Base-by-base conservation (phyloP, 2,797 vertebrate genomes). In the Vireo griseus region DNA sequence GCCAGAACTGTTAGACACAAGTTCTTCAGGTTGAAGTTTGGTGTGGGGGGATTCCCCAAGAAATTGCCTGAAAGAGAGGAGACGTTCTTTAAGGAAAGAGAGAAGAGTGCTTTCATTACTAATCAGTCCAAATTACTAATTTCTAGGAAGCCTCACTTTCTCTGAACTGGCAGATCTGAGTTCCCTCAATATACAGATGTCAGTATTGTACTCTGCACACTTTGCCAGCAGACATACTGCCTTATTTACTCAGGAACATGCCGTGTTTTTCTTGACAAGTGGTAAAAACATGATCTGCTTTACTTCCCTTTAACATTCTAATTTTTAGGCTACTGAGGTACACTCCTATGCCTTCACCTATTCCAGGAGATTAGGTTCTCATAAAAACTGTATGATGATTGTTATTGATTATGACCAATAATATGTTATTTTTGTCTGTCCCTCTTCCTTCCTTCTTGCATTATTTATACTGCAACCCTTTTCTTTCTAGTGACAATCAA, bases 241-340 rank as follows among this genome's bases (percentile, higher is more conserved):
- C 45, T 92, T 57, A 82, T 76, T 86, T 92, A 76, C 78, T 65
- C 50, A 55, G 55, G 76, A 88, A 66, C 81, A 89, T 25, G 45
- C 71, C 59, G 9, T 9, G 7, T 48, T 92, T 94, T 72, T 68
- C 92, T 86, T 94, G 81, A 88, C 85, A 86, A 86, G 78, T 86
- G 88, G 63, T 75, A 76, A 79, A 95, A 96, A 79, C 83, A 58
- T 72, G 57, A 51, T 76, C 87, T 96, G 67, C 85, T 90, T 88
- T 76, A 81, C n/a, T 94, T 72, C 31, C 50, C 35, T 73, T 80
- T 73, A 90, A 47, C 73, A 35, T 84, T 57, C 86, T 92, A 37
- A 58, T 66, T 91, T 95, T 80, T 88, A 63, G 59, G 37, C 68
- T 86, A 21, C 44, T 47, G 62, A 90, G 44, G 67, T 69, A n/a